These are phyloP conservation scores for Ophioninae sp. DNA, from an alignment of 2,888 invertebrate genomes.

Conservation along the genomic window DNA sequence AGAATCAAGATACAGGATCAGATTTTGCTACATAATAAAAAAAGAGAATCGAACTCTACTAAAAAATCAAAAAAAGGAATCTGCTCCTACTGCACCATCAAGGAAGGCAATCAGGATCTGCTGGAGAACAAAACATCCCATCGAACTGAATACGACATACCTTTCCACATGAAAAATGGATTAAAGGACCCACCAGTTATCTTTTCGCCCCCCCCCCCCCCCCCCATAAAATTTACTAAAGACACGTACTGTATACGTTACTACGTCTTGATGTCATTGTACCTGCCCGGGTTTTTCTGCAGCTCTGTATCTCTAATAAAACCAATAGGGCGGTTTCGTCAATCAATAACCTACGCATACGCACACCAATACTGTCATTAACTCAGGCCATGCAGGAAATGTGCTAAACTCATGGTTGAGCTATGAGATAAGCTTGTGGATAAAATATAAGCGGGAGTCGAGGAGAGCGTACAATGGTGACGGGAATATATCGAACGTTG, in stretches of 20 bases:
- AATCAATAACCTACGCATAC: neutral
- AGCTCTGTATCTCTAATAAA: neutral
- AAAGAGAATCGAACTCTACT: too few species aligned
- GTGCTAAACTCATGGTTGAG: neutral
- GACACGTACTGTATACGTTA: neutral
- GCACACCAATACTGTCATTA: neutral
- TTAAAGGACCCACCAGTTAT: too few species aligned
- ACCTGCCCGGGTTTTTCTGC: neutral
- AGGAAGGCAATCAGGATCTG: too few species aligned
- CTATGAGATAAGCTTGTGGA: constrained; percentile 20
- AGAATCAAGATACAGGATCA: neutral
- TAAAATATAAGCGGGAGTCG: constrained; percentile 31
- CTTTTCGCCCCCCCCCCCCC: neutral
- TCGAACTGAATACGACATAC: too few species aligned
- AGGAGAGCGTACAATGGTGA: constrained; percentile 1
- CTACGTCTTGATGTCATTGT: neutral
- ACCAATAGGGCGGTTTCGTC: neutral
- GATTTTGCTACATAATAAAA: neutral
- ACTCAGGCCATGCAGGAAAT: neutral
- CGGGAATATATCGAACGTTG: constrained; percentile 18
- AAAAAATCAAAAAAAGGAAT: too few species aligned
- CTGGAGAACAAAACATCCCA: too few species aligned
- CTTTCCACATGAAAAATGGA: too few species aligned
- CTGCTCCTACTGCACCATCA: too few species aligned
- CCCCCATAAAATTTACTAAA: neutral